Base-by-base conservation (phyloP, 2,113 vertebrate genomes). In the Phrynocephalus versicolor region DNA sequence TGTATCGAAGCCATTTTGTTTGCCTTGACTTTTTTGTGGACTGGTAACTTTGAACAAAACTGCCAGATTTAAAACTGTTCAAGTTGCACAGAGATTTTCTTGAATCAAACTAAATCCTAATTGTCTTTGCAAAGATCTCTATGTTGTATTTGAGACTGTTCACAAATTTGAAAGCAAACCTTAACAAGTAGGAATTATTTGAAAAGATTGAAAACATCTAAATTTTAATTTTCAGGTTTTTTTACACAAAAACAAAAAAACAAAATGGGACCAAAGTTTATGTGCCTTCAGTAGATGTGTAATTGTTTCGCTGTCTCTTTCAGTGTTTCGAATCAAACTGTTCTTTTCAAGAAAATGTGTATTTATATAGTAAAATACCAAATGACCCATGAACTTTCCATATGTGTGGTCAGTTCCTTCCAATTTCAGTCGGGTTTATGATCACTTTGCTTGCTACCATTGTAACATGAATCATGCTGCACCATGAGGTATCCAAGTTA, bases 251-350 rank as follows among this genome's bases (percentile, higher is more conserved):
- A n/a, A 85, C 94, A 92, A 85, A 90, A 86, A 81, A 93, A 16
- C 72, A 95, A 95, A 95, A 96, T 76, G 92, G 95, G 96, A 97
- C 97, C 97, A 97, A 98, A 97, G 96, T 96, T 96, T 94, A 97
- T 96, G 97, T 97, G 97, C 97, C 97, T 97, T 97, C 87, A 91
- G 79, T 95, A 94, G 91, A 94, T 93, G 86, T 92, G 90, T 93
- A 90, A 73, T 72, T 84, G 92, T 90, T 92, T 94, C 93, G 78
- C 37, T 95, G 92, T 87, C 74, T 95, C 25, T 91, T 95, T 85
- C 81, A 91, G 87, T 93, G 85, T 94, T 83, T 95, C 90, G 85
- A 93, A 85, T 90, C 92, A 92, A 78, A 82, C 55, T 88, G 78
- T 87, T 79, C 70, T 79, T 58, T 64, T 80, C 84, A 90, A 88